phyloP scores from a whole-genome alignment of 2,113 vertebrate genomes.

The Aegotheles bennettii region DNA sequence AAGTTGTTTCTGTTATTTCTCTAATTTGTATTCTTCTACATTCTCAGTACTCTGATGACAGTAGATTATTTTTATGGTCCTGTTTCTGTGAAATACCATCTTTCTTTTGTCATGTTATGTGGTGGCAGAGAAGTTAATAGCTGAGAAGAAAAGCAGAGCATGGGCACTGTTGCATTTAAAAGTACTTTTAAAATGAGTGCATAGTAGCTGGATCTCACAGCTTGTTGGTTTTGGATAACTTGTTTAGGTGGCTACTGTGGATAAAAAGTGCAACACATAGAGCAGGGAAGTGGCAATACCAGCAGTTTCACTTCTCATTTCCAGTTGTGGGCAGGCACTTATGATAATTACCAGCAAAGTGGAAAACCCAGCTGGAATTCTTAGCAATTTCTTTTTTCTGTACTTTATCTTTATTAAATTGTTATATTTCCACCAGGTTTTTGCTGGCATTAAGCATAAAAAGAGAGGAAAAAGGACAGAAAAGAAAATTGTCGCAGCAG shows the following conservation, averaged over 20 bases:
- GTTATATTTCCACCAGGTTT: not conserved
- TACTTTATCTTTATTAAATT: constrained; percentile 52
- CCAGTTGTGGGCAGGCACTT: constrained; percentile 51
- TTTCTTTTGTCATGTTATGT: not conserved
- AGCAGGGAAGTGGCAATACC: constrained; percentile 7
- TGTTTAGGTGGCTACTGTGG: constrained; percentile 48
- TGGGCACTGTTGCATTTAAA: not conserved
- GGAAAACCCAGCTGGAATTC: constrained; percentile 46
- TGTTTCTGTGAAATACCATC: not conserved
- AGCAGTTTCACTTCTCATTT: constrained; percentile 33
- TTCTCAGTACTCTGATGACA: not conserved
- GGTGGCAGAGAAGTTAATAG: not conserved
- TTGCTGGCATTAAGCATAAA: not conserved
- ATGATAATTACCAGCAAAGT: constrained; percentile 60
- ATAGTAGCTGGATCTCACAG: constrained; percentile 18
- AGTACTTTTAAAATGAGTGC: constrained; percentile 44
- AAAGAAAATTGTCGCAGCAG: constrained; percentile 15
- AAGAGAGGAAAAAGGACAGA: constrained; percentile 13
- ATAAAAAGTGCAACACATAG: constrained; percentile 51
- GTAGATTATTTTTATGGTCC: not conserved
- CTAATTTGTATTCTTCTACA: not conserved
- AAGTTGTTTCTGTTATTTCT: not conserved
- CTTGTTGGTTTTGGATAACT: constrained; percentile 51
- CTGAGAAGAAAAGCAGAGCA: not conserved
- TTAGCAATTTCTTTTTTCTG: not conserved